Evolutionary conservation across 2,797 vertebrate species (phyloP), one percentile per base, ranked within the genome.

Genomic region (Pseudomugil tenellus): DNA sequence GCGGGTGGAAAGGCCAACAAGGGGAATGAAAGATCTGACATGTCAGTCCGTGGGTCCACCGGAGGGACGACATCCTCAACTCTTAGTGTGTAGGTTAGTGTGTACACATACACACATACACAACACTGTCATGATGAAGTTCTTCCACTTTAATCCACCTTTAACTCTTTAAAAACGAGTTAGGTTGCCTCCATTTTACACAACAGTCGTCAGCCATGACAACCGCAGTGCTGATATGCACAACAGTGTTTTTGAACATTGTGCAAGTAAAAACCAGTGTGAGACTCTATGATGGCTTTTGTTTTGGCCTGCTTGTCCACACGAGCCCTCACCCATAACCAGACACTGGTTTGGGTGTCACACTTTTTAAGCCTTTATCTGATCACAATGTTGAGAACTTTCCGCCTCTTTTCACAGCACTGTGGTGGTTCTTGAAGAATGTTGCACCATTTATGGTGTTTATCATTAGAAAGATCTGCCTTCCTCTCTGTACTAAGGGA

Each of bases 1-100:
- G 60, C 71, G 59, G 65, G 69, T 32, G 79, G 76, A 72, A 80
- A 79, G 48, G 78, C 74, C 79, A 67, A 25, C 37, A 77, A 81
- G 73, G 74, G 81, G 72, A 83, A 84, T 65, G 83, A 87, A 75
- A 74, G 85, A 87, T 87, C 72, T 84, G 79, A 87, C 71, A 55
- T 79, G 90, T 92, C 88, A 83, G 79, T 92, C 92, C 53, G 53
- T 87, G 66, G 63, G 75, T 83, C 81, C 81, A 76, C 85, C 87
- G 82, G 81, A 72, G 64, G 79, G 72, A 85, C 72, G 74, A 76
- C 70, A 60, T 74, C 61, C 68, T 67, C 74, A 51, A 62, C 72
- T 67, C 72, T 49, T 54, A 69, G 21, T 66, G 51, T 69, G 58
- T 43, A 32, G 39, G 49, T 46, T 32, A 25, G 11, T 6, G 19